Base-by-base conservation (phyloP, 1,140 invertebrate species). In the Himalopsyche phryganea region DNA sequence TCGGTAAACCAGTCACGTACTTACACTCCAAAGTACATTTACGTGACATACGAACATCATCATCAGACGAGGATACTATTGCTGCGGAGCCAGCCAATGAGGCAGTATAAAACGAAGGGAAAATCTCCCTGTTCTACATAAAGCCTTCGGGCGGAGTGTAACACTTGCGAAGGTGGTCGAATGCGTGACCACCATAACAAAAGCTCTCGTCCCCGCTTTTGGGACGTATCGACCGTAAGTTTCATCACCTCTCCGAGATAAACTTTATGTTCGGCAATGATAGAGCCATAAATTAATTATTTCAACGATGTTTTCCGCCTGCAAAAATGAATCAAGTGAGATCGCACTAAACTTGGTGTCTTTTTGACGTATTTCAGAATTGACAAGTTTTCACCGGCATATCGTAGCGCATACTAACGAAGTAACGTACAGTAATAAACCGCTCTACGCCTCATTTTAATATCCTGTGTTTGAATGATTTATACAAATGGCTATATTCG, bases 251-350 rank as follows among this genome's bases (percentile, higher is more conserved):
- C 46, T 45, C 45, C 44, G 35, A 41, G 53, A 56, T 56, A 56
- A 56, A 56, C 53, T 56, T 56, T 56, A 49, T 15, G 53, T 48
- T 41, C 32, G 46, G 35, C 44, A 49, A 56, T 56, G 53, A 56
- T 56, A 56, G 36, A 56, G 46, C 41, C 53, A 56, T 56, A 56
- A 56, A 56, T 56, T 56, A 56, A 56, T 56, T 56, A 56, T 48
- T 45, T 40, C 17, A 56, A 47, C 45, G 45, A 40, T 35, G 14
- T 56, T 48, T 54, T 48, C 40, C 46, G 17, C 51, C 15, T 35
- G 18, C 42, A 19, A 42, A n/a, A 28, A 28, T 28, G 23, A 28
- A 28, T 28, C 23, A 28, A 28, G 23, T 28, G 23, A 28, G 23
- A 28, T 28, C 23, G 4, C 23, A 9, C 3, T 9, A 28, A 9